Conservation (phyloP, 2,888 invertebrate species). For the Chironomus riparius region DNA sequence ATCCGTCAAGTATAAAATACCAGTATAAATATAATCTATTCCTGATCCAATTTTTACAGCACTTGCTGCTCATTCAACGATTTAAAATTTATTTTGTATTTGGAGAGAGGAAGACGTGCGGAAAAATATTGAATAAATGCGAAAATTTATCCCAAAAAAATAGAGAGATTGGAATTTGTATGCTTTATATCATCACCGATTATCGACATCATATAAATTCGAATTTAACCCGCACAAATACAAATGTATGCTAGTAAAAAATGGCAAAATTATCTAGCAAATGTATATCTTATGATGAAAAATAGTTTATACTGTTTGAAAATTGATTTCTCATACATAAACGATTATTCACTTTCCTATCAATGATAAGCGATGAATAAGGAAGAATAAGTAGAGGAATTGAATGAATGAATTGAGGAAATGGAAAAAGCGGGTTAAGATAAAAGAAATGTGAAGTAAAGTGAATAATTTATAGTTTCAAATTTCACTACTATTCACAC, state of each 20-base stretch:
- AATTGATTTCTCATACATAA: slow-evolving; percentile 27
- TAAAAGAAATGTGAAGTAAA: slow-evolving; percentile 13
- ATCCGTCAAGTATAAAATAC: too few species aligned
- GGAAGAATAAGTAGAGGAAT: not conserved
- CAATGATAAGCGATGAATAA: not conserved
- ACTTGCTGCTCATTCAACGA: slow-evolving; percentile 17
- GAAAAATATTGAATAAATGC: not conserved
- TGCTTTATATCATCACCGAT: too few species aligned
- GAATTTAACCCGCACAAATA: too few species aligned
- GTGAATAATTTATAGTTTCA: slow-evolving; percentile 25
- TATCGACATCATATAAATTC: too few species aligned
- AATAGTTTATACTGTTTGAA: slow-evolving; percentile 20
- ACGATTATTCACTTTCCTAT: slow-evolving; percentile 9
- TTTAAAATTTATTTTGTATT: slow-evolving; percentile 21
- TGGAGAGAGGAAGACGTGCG: slow-evolving; percentile 23
- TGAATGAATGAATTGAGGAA: not conserved
- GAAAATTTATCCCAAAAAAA: not conserved
- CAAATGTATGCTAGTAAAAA: not conserved
- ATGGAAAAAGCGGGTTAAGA: not conserved
- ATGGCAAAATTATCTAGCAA: slow-evolving; percentile 5
- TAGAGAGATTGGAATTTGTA: not conserved
- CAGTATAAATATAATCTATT: too few species aligned
- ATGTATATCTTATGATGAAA: slow-evolving; percentile 24
- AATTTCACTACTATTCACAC: not conserved
- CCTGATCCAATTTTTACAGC: not conserved